phyloP scores from a whole-genome alignment of 1,140 invertebrate species.

The Drosophila obscura region DNA sequence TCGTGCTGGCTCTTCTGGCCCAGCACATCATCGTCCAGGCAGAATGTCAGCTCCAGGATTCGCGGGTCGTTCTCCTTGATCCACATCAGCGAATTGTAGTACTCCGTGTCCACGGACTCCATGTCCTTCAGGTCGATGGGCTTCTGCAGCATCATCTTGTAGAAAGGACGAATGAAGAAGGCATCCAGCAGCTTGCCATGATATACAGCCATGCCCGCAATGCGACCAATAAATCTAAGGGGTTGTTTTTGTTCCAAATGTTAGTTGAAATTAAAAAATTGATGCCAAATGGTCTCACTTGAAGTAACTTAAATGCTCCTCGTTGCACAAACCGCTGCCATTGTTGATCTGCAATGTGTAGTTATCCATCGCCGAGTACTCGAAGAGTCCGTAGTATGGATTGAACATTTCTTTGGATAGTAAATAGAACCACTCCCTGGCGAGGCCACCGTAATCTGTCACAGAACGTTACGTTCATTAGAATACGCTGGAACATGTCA shows the following conservation, averaged over 20 bases:
- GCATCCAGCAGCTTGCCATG: slow-evolving; percentile 97
- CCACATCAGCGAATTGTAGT: slow-evolving; percentile 96
- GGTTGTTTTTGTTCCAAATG: neutral
- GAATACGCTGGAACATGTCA: too few species aligned
- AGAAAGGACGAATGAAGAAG: slow-evolving; percentile 99
- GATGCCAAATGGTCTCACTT: slow-evolving; percentile 85
- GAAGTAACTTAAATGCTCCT: slow-evolving; percentile 98
- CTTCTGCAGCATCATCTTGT: slow-evolving; percentile 99
- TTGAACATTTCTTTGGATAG: slow-evolving; percentile 99
- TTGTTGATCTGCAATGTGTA: slow-evolving; percentile 99
- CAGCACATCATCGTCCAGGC: slow-evolving; percentile 97
- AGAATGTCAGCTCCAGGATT: slow-evolving; percentile 96
- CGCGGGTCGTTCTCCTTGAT: slow-evolving; percentile 96
- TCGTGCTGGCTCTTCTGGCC: slow-evolving; percentile 97
- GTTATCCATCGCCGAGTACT: slow-evolving; percentile 99
- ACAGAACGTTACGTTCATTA: neutral
- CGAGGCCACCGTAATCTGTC: slow-evolving; percentile 97
- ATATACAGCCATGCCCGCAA: slow-evolving; percentile 99
- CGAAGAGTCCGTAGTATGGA: slow-evolving; percentile 99
- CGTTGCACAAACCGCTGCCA: slow-evolving; percentile 97
- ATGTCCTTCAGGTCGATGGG: slow-evolving; percentile 97
- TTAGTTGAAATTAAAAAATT: neutral
- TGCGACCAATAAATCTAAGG: slow-evolving; percentile 94
- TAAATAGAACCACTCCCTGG: slow-evolving; percentile 99
- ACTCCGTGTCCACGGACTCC: slow-evolving; percentile 99